A percentile compares a stretch with the other conserved stretches of the same genome.
Conservation (phyloP, 2,888 invertebrate species). For the Sphinx pinastri region DNA sequence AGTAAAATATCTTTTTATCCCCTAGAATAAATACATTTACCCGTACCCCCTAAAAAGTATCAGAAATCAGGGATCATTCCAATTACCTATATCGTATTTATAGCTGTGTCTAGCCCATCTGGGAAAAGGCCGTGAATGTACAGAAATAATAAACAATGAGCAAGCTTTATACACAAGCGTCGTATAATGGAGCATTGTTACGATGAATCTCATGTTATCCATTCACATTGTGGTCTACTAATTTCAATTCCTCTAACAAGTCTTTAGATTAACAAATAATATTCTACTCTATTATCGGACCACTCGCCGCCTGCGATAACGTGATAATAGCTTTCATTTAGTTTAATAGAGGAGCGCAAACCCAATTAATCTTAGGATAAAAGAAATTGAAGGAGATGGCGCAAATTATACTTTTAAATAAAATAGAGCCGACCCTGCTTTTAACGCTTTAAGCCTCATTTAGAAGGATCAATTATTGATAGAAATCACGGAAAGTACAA, state of each 20-base stretch:
- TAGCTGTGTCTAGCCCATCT: background rate
- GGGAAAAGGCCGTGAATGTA: conserved; percentile 1
- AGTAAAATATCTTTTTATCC: too few relatives aligned
- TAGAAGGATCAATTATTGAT: too few relatives aligned
- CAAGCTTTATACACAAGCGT: background rate
- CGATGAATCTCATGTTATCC: background rate
- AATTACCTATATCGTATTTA: background rate
- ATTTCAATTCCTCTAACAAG: background rate
- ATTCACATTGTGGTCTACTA: background rate
- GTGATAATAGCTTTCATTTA: background rate
- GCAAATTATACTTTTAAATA: too few relatives aligned
- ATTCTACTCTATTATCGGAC: background rate
- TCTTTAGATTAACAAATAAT: background rate
- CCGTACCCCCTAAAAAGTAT: background rate
- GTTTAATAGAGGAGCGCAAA: background rate
- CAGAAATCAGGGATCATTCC: background rate
- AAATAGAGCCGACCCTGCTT: too few relatives aligned
- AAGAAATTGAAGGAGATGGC: too few relatives aligned
- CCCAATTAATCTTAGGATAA: background rate
- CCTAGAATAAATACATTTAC: background rate
- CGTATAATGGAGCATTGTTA: background rate
- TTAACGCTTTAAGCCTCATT: too few relatives aligned
- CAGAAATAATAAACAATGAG: conserved; percentile 14
- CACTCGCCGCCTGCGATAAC: background rate
- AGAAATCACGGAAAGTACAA: too few relatives aligned